These are phyloP conservation scores for Oryzias melastigma DNA, from an alignment of 2,113 vertebrate species.

Conservation along the genomic window DNA sequence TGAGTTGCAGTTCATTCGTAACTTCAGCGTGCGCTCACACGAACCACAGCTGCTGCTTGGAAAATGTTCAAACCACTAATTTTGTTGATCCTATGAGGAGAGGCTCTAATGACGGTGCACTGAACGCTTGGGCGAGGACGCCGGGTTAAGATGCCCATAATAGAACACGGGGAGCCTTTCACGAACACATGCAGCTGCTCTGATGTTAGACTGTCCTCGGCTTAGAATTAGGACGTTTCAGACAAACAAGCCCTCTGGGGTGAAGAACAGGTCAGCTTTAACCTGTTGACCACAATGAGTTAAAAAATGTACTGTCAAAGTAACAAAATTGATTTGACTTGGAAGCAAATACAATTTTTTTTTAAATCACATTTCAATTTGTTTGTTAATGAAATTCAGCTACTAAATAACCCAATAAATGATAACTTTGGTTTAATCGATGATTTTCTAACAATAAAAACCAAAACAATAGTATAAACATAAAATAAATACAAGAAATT, in stretches of 20 bases:
- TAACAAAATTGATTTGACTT: no score
- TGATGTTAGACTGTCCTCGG: constrained; percentile 4
- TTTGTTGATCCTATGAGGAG: constrained; percentile 58
- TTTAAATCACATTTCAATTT: no score
- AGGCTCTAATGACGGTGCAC: constrained; percentile 39
- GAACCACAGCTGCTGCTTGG: constrained; percentile 56
- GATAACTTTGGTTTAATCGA: no score
- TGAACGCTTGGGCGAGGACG: constrained; percentile 16
- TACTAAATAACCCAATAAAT: no score
- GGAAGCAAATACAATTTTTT: no score
- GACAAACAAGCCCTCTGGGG: constrained; percentile 16
- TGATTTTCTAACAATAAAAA: no score
- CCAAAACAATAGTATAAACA: no score
- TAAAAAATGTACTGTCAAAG: no score
- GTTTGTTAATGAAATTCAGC: no score
- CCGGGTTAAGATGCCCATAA: neutral
- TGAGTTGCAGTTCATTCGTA: constrained; percentile 54
- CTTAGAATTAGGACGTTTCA: constrained; percentile 29
- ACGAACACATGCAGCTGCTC: constrained; percentile 1
- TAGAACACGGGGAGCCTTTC: constrained; percentile 1
- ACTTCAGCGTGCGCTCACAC: constrained; percentile 43
- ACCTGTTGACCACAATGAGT: neutral
- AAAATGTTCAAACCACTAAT: constrained; percentile 44
- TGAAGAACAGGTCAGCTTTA: constrained; percentile 30
- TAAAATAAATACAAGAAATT: no score